These are phyloP conservation scores for Ichneumon xanthorius DNA, from an alignment of 2,888 invertebrate genomes.

Conservation along the genomic window DNA sequence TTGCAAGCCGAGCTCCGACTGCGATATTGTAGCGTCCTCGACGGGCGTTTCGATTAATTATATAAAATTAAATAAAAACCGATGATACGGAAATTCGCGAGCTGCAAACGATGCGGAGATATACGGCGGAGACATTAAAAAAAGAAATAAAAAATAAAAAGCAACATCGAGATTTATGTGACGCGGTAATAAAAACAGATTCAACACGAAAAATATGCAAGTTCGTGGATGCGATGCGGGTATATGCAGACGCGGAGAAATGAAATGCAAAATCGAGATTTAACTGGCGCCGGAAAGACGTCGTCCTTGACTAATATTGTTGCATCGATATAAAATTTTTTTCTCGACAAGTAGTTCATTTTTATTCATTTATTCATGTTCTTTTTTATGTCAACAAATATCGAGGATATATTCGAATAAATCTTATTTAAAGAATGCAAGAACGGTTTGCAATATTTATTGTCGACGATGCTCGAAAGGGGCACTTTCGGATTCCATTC, in stretches of 20 bases:
- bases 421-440: not conserved
- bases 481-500: not conserved
- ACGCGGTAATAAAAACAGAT: not conserved
- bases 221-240: not conserved
- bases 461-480: not conserved
- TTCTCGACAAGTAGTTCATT: constrained; percentile 16
- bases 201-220: not conserved
- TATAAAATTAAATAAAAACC: not conserved
- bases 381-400: not conserved
- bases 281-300: not conserved
- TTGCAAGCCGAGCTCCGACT: constrained; percentile 18
- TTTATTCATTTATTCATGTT: not conserved
- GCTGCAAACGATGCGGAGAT: not conserved
- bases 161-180: constrained; percentile 8
- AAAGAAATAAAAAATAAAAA: constrained; percentile 6
- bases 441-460: constrained; percentile 6
- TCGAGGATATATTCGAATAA: not conserved
- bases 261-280: constrained; percentile 20
- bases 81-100: not conserved
- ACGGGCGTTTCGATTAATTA: not conserved
- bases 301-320: constrained; percentile 23
- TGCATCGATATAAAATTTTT: constrained; percentile 7
- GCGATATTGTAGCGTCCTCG: not conserved
- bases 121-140: not conserved
- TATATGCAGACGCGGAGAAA: not conserved